A percentile compares a stretch with the other conserved stretches of the same genome.
phyloP scores from a whole-genome alignment of 2,113 vertebrate species.

The Ammodytes dubius region DNA sequence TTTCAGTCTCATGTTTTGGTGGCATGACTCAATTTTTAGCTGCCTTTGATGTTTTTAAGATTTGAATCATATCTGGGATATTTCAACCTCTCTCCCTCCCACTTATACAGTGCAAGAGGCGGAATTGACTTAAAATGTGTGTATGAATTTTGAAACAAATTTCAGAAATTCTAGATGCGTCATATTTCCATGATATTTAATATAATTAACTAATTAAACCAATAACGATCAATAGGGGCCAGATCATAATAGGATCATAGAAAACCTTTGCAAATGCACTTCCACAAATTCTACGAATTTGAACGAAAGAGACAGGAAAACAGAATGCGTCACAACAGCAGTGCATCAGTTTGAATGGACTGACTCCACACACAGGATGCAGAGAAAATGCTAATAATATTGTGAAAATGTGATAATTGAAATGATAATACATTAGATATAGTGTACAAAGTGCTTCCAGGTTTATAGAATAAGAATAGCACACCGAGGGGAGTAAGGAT shows the following conservation, averaged over 20 bases:
- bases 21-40: slow-evolving; percentile 58
- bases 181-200: neutral
- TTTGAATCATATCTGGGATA: slow-evolving; percentile 66
- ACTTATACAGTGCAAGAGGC: slow-evolving; percentile 15
- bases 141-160: neutral
- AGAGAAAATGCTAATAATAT: slow-evolving; percentile 39
- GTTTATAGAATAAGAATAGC: neutral
- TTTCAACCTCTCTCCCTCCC: slow-evolving; percentile 45
- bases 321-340: slow-evolving; percentile 46
- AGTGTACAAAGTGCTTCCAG: neutral
- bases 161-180: neutral
- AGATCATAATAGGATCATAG: neutral
- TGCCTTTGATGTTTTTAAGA: slow-evolving; percentile 64
- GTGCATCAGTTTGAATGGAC: slow-evolving; percentile 52
- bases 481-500: neutral
- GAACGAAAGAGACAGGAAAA: slow-evolving; percentile 44
- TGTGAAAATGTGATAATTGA: slow-evolving; percentile 3
- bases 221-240: neutral
- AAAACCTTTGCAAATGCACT: slow-evolving; percentile 8
- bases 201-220: neutral
- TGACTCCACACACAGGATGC: slow-evolving; percentile 27
- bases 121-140: neutral
- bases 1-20: slow-evolving; percentile 53
- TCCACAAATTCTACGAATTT: slow-evolving; percentile 7
- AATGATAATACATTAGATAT: slow-evolving; percentile 7